Base-by-base conservation (phyloP, 2,113 vertebrate genomes). In the Ciconia boyciana region DNA sequence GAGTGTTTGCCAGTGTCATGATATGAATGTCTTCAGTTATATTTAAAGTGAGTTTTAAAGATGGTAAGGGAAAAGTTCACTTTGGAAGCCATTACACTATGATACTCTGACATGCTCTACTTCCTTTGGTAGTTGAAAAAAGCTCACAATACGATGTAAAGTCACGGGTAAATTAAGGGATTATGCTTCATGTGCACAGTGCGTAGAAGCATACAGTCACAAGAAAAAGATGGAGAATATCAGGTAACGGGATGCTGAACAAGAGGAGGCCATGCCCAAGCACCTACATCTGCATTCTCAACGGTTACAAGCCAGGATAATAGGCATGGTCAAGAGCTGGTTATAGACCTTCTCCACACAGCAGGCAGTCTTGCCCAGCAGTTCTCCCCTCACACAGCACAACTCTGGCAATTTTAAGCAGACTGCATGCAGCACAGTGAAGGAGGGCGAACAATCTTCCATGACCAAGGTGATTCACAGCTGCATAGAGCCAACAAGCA, bases 301-400 rank as follows among this genome's bases (percentile, higher is more conserved):
- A 11, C 3, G 21, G 28, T 51, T 46, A 49, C 34, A 91, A 66
- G 36, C 9, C 51, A 91, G 39, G n/a, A 74, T 15, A 70, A 78
- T 0, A 0, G 8, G 3, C 46, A 90, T 2, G 6, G 51, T 36
- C 16, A 81, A 60, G 46, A 61, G 31, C 0, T 65, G 55, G 10
- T 43, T 66, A 49, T 0, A 78, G 64, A 89, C 76, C 24, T 55
- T n/a, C 46, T 58, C 17, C 58, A 51, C 29, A 46, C 26, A 79
- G 41, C 31, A 46, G 18, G 9, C 24, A 52, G 21, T n/a, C 46
- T 84, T 58, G 10, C 22, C 66, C 51, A 81, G 36, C 39, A 43
- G 20, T 25, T 68, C 49, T 69, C 14, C 26, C 22, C 36, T 65
- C 41, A 89, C 5, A 6, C 12, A 36, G 34, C 18, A 80, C 28